A percentile compares a stretch with the other conserved stretches of the same genome.
Conservation (phyloP, 2,113 vertebrate genomes). For the Macquaria australasica region DNA sequence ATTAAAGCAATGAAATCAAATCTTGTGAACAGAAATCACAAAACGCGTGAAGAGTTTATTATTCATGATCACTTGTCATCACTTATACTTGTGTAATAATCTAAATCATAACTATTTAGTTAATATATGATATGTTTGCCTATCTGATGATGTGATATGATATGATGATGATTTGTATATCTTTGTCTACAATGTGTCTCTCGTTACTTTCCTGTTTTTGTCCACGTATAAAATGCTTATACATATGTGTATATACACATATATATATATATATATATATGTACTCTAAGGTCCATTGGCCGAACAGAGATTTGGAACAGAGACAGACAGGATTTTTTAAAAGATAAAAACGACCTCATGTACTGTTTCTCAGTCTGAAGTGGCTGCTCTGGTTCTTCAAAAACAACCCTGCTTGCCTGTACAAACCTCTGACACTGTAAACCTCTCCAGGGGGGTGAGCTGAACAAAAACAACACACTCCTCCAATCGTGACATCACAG, state of each 20-base stretch:
- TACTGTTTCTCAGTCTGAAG: slow-evolving; percentile 1
- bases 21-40: neutral
- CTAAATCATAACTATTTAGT: neutral
- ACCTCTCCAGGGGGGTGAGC: slow-evolving; percentile 57
- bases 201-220: slow-evolving; percentile 6
- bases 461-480: slow-evolving; percentile 58
- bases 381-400: slow-evolving; percentile 30
- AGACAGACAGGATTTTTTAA: neutral
- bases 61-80: neutral
- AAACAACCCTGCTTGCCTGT: slow-evolving; percentile 39
- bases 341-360: neutral
- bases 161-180: neutral
- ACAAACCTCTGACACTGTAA: slow-evolving; percentile 39
- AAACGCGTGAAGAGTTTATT: neutral
- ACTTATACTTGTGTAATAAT: neutral
- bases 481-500: slow-evolving; percentile 29
- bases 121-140: neutral
- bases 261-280: too few species aligned
- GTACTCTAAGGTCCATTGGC: too few species aligned
- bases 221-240: neutral
- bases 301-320: slow-evolving; percentile 10
- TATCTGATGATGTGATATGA: neutral
- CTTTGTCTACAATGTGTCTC: neutral
- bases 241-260: too few species aligned
- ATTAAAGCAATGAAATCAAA: neutral